These are phyloP conservation scores for Bombyx huttoni DNA, from an alignment of 2,888 invertebrate genomes.

Conservation along the genomic window DNA sequence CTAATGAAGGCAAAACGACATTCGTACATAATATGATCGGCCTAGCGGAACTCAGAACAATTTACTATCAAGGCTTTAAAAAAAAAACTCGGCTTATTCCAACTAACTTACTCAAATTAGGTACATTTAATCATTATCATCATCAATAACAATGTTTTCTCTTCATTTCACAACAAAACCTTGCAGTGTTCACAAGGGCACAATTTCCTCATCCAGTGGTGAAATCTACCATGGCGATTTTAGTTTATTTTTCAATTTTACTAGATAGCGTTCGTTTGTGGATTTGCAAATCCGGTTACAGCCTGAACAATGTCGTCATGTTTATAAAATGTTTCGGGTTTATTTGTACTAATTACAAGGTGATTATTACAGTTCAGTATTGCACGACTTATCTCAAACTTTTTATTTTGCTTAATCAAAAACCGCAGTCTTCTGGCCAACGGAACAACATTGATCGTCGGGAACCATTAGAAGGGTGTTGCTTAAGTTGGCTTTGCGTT, in stretches of 20 bases:
- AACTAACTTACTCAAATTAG: background rate
- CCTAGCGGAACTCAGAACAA: slow-evolving; percentile 20
- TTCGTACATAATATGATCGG: slow-evolving; percentile 11
- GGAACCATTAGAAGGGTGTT: slow-evolving; percentile 33
- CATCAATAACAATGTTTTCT: background rate
- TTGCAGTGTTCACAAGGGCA: slow-evolving; percentile 4
- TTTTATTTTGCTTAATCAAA: background rate
- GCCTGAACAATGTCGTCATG: no score
- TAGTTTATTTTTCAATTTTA: background rate
- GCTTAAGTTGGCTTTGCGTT: slow-evolving; percentile 18
- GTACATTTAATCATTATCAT: background rate
- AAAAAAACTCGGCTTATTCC: background rate
- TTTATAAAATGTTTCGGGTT: no score
- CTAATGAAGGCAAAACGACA: slow-evolving; percentile 18
- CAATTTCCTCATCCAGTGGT: slow-evolving; percentile 2
- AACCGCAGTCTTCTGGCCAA: background rate
- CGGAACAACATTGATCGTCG: slow-evolving; percentile 11
- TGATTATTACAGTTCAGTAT: no score
- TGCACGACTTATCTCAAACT: no score
- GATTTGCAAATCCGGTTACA: no score
- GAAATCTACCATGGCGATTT: slow-evolving; percentile 3
- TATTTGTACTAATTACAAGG: no score
- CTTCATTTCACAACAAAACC: slow-evolving; percentile 3
- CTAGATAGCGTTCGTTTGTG: no score
- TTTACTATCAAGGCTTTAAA: slow-evolving; percentile 16